These are phyloP conservation scores for Steinernema hermaphroditum DNA, from an alignment of 2,888 invertebrate species.

Conservation along the genomic window DNA sequence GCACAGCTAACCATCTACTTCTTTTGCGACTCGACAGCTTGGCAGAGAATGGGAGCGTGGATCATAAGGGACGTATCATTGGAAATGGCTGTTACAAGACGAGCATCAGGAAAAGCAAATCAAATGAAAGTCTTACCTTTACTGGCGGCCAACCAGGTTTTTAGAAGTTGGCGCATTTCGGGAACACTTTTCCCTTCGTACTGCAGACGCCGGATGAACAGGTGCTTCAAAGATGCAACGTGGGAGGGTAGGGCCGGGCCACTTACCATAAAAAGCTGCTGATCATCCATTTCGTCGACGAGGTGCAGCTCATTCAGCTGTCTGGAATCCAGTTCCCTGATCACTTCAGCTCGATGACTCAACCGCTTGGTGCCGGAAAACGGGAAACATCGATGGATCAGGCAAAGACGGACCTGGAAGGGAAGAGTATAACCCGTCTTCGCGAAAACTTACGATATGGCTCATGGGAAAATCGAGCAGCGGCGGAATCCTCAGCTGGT, in stretches of 20 bases:
- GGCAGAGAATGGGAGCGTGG: slow-evolving; percentile 2
- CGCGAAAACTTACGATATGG: slow-evolving; percentile 32
- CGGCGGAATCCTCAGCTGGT: slow-evolving; percentile 6
- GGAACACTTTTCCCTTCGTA: slow-evolving; percentile 43
- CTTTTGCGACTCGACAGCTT: not conserved
- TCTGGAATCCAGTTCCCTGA: slow-evolving; percentile 28
- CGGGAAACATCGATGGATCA: slow-evolving; percentile 31
- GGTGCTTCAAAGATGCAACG: not conserved
- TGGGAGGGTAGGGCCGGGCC: not conserved
- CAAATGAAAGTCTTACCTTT: not conserved
- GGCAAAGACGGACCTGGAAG: slow-evolving; percentile 32
- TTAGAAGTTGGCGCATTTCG: slow-evolving; percentile 45
- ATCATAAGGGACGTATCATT: not conserved
- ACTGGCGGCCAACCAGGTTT: slow-evolving; percentile 40
- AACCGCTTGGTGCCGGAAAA: not conserved
- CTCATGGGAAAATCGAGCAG: slow-evolving; percentile 23
- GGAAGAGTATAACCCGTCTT: too few relatives aligned
- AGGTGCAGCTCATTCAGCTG: slow-evolving; percentile 8
- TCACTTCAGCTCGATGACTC: slow-evolving; percentile 30
- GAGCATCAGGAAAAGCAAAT: not conserved
- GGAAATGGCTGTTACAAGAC: slow-evolving; percentile 1
- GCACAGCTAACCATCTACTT: not conserved
- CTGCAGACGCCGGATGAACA: slow-evolving; percentile 51
- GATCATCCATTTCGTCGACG: slow-evolving; percentile 26
- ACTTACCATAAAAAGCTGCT: slow-evolving; percentile 1